Evolutionary conservation across 2,888 invertebrate genomes (phyloP).

Genomic region (Branchinecta sandiegonensis): DNA sequence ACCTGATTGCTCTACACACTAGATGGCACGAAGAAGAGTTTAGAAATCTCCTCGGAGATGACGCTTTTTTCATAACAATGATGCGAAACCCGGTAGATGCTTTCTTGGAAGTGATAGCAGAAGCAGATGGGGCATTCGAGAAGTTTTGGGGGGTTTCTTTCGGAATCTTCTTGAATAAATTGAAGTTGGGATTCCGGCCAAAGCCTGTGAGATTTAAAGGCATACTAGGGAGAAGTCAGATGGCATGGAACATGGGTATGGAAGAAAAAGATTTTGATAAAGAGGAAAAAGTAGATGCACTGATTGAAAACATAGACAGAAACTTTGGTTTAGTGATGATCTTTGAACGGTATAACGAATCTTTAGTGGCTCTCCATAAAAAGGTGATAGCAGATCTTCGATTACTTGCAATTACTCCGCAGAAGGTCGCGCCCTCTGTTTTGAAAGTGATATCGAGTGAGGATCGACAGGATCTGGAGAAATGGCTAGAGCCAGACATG

Average conservation of each 20-base stretch:
- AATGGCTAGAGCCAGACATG: neutral
- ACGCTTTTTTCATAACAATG: neutral
- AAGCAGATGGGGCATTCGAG: neutral
- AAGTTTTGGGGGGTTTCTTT: neutral
- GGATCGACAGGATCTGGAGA: neutral
- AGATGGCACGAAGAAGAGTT: neutral
- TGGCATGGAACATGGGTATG: constrained; percentile 9
- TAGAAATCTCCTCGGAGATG: neutral
- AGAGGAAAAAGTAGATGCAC: neutral
- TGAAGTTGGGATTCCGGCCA: neutral
- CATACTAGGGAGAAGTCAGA: neutral
- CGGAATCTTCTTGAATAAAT: neutral
- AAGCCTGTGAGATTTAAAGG: neutral
- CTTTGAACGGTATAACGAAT: constrained; percentile 3
- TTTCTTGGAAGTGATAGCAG: neutral
- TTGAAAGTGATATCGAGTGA: neutral
- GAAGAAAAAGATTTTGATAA: constrained; percentile 6
- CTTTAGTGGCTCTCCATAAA: neutral
- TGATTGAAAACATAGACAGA: neutral
- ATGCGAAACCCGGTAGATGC: constrained; percentile 6
- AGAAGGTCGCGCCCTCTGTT: neutral
- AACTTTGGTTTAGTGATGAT: constrained; percentile 2
- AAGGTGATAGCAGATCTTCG: neutral
- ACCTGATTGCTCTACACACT: neutral
- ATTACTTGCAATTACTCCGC: neutral